phyloP scores from a whole-genome alignment of 1,140 invertebrate genomes.

The Venturia canescens region DNA sequence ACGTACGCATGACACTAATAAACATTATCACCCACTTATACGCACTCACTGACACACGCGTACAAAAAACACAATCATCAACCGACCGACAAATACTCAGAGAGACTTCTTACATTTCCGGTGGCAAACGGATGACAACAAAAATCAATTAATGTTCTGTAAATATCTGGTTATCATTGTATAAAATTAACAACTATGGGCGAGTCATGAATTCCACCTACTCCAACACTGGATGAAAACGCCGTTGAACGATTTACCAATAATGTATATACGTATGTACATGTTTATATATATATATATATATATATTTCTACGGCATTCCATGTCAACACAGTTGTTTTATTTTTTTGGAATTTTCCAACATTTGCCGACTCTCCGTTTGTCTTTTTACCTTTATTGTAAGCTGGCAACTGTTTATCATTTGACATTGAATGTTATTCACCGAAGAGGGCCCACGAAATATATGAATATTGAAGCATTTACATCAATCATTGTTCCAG shows the following conservation, averaged over 20 bases:
- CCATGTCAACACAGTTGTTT: no score
- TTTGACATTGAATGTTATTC: no score
- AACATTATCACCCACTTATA: neutral
- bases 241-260: slow-evolving; percentile 35
- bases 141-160: slow-evolving; percentile 47
- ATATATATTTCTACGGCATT: no score
- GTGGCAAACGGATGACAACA: slow-evolving; percentile 34
- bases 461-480: no score
- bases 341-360: no score
- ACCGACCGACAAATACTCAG: slow-evolving; percentile 13
- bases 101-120: slow-evolving; percentile 47
- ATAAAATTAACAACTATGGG: slow-evolving; percentile 27
- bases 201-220: slow-evolving; percentile 11
- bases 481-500: no score
- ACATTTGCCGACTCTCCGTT: no score
- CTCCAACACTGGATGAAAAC: slow-evolving; percentile 8
- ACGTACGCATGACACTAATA: neutral
- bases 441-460: no score
- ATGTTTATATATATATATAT: no score
- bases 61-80: neutral
- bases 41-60: neutral
- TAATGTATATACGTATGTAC: neutral
- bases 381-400: no score
- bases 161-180: slow-evolving; percentile 50
- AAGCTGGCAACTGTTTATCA: no score